These are phyloP conservation scores for Anguilla megastoma DNA, from an alignment of 2,797 vertebrate species.

Conservation along the genomic window DNA sequence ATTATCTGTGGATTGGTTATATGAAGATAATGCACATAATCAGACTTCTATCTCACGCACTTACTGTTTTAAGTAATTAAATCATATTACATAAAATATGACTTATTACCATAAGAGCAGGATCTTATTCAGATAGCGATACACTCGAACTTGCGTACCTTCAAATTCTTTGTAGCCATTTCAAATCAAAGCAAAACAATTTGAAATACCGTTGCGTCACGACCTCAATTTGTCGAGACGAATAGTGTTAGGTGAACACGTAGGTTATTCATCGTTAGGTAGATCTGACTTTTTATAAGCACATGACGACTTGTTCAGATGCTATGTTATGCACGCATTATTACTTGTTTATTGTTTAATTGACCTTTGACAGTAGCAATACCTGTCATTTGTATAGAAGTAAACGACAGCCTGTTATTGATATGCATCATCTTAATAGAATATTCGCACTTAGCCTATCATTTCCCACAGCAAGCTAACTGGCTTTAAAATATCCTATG, in stretches of 20 bases:
- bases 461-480: neutral
- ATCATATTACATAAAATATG: neutral
- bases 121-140: neutral
- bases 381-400: neutral
- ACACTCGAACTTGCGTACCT: neutral
- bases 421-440: neutral
- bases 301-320: neutral
- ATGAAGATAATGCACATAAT: neutral
- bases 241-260: neutral
- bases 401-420: neutral
- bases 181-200: conserved; percentile 14
- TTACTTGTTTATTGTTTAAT: neutral
- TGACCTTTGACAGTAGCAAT: neutral
- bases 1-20: neutral
- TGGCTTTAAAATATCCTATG: neutral
- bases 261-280: neutral
- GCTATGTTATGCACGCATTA: neutral
- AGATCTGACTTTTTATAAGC: neutral
- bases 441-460: neutral
- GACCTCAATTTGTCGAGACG: conserved; percentile 16
- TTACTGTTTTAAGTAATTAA: neutral
- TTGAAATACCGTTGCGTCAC: conserved; percentile 18
- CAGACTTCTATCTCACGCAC: neutral
- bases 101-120: neutral
- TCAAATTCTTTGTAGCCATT: neutral